Base-by-base conservation (phyloP, 2,888 invertebrate genomes). In the Acrobasis repandana region DNA sequence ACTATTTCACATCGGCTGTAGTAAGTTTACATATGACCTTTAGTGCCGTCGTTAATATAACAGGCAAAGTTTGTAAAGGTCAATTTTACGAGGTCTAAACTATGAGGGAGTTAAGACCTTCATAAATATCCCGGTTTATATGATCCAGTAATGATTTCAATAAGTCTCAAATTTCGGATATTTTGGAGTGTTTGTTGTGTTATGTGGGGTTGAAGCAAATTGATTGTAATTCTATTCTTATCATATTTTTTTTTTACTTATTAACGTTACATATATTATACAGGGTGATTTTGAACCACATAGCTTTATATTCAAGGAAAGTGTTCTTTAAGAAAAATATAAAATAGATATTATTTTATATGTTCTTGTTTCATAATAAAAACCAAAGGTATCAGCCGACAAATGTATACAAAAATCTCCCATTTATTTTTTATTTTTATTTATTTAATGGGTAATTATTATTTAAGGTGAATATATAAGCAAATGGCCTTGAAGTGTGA, bases 31-130 rank as follows among this genome's bases (percentile, higher is more conserved):
- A 54, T 18, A 54, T 57, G 47, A 57, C 48, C 34, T 57, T 57
- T 57, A 57, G 57, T 57, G 48, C 47, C 16, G 34, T 14, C 57
- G 48, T 57, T 48, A 57, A 48, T 57, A 34, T 57, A 20, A 54
- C 54, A 54, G 43, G 38, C 54, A 43, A 54, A 54, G 38, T 54
- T 54, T 54, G 38, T 14, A 11, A 54, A 54, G 54, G 54, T 54
- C 54, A 54, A 54, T 38, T 36, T 54, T 38, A 54, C 38, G 18
- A 54, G 54, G 54, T 38, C 14, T 38, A 36, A 38, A 54, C 54
- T 54, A 54, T 52, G 20, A 18, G 43, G 38, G 54, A 8, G 16
- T 51, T 3, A 20, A n/a, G 38, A 54, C 54, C 54, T 54, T 20
- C 38, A 54, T 54, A 54, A 54, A 54, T 38, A 16, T 43, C 6